Conservation (phyloP, 2,888 invertebrate species). For the Meghimatium bilineatum region DNA sequence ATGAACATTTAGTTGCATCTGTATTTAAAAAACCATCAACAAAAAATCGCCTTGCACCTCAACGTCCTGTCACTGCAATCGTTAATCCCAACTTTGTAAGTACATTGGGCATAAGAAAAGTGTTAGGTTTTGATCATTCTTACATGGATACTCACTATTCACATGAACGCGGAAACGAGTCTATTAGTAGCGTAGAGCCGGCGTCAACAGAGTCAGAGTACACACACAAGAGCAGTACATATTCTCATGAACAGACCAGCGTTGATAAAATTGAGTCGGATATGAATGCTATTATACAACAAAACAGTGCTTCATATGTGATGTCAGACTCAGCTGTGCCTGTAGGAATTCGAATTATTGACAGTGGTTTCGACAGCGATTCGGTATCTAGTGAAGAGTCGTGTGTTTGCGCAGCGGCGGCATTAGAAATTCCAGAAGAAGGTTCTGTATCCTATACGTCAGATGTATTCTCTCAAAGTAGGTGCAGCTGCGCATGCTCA, state of each 20-base stretch:
- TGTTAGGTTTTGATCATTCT: constrained; percentile 62
- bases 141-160: constrained; percentile 44
- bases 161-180: constrained; percentile 54
- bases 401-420: constrained; percentile 50
- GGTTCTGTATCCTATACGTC: constrained; percentile 51
- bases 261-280: constrained; percentile 43
- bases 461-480: constrained; percentile 43
- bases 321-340: background rate
- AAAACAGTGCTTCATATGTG: background rate
- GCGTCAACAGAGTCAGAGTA: constrained; percentile 29
- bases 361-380: constrained; percentile 69
- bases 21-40: constrained; percentile 23
- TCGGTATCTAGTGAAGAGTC: constrained; percentile 66
- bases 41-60: constrained; percentile 27
- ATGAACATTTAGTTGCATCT: background rate
- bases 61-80: background rate
- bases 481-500: constrained; percentile 53
- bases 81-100: background rate
- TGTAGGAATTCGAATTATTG: constrained; percentile 52
- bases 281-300: constrained; percentile 42
- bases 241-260: constrained; percentile 4
- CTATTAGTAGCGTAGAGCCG: constrained; percentile 64
- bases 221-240: background rate
- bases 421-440: constrained; percentile 51
- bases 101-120: constrained; percentile 3